Percentiles rank a stretch among this genome's conserved stretches.
Evolutionary conservation across 92 coral and sea anemone genomes (phyloP).

Genomic region (Parazoanthus swiftii): DNA sequence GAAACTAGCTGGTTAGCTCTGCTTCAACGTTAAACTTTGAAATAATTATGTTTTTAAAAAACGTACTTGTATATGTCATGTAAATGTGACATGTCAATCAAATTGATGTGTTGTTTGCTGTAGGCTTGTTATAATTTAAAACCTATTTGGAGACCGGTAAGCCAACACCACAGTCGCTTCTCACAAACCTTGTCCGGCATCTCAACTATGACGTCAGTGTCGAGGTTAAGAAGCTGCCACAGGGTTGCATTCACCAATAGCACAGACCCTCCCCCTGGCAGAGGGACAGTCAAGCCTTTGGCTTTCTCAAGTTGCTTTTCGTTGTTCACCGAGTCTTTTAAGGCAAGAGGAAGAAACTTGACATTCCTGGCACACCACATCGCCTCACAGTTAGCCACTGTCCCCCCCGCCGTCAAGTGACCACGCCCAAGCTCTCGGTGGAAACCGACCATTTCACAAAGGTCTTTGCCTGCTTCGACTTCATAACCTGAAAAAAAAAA

Average conservation of each 20-base stretch:
- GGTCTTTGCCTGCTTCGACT: constrained; percentile 56
- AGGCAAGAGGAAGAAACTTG: constrained; percentile 58
- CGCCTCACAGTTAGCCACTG: constrained; percentile 58
- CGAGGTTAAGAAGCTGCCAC: constrained; percentile 62
- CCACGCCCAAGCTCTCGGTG: constrained; percentile 40
- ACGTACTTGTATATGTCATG: no score
- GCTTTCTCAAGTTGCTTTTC: constrained; percentile 41
- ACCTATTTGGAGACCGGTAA: no score
- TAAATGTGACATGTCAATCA: no score
- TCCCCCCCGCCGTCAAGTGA: constrained; percentile 57
- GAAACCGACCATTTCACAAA: constrained; percentile 68
- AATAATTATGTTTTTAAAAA: no score
- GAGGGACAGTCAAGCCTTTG: constrained; percentile 7
- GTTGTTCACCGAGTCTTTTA: constrained; percentile 56
- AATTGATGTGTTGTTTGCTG: no score
- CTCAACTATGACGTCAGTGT: constrained; percentile 58
- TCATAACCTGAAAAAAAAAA: constrained; percentile 42
- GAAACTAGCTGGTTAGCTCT: no score
- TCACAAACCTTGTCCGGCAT: constrained; percentile 48
- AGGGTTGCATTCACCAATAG: constrained; percentile 23
- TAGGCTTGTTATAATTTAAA: no score
- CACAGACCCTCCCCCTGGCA: constrained; percentile 43
- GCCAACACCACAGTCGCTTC: neutral
- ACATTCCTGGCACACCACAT: constrained; percentile 65
- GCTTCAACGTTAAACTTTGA: no score